Base-by-base conservation (phyloP, 1,140 invertebrate genomes). In the Lordiphosa collinella region DNA sequence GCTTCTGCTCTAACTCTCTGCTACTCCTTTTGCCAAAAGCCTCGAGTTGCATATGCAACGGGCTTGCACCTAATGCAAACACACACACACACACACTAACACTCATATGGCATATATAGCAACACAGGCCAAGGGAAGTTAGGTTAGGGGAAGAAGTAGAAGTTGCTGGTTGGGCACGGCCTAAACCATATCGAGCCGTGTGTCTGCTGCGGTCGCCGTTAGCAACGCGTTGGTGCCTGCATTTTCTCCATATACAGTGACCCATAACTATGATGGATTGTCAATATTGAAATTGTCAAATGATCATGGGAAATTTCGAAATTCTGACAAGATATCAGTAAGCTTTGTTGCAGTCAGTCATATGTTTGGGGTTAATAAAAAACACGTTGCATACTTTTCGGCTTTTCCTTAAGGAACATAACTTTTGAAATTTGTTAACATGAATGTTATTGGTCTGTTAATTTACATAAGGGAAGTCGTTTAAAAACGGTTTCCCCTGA, bases 191-290 rank as follows among this genome's bases (percentile, higher is more conserved):
- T 69, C 56, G 76, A 75, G 70, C 76, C 76, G 75, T 79, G 70
- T 75, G 75, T 82, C 70, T 79, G 76, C 67, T 79, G 76, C 75
- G 75, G 75, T 79, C 75, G 75, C 75, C 75, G 75, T 75, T 68
- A 82, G 76, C 70, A 79, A 82, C 75, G 75, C 75, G 74, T 76
- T 67, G 64, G 53, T 54, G 59, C 71, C 22, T 74, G 71, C 71
- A 60, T 80, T 79, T 80, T 80, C 55, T 53, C 32, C 25, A 55
- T 25, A 51, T 47, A 29, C 58, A 56, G 43, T 44, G 18, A 6
- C 11, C 22, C 29, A 18, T 8, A 6, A 16, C 29, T 5, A 8
- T 44, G 22, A 44, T 29, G 41, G 29, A 44, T 4, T 14, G 14
- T 8, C 12, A 37, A 37, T 25, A 25, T 25, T 25, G 22, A 25